phyloP scores from a whole-genome alignment of 1,140 invertebrate species.

The Sitobion miscanthi region DNA sequence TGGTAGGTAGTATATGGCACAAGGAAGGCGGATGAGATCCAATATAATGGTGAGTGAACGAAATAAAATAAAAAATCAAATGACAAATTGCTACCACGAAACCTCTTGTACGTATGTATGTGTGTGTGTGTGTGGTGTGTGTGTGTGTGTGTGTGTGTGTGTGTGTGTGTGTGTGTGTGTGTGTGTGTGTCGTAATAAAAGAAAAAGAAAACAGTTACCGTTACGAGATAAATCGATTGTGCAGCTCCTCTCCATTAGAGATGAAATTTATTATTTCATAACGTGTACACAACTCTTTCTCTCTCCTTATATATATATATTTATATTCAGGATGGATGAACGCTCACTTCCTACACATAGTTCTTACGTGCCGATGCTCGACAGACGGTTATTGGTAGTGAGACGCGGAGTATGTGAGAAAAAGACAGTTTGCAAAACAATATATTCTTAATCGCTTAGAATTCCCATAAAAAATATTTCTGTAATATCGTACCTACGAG shows the following conservation, averaged over 20 bases:
- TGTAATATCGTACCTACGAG: not conserved
- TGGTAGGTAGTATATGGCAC: not conserved
- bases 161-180: not conserved
- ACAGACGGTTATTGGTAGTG: not conserved
- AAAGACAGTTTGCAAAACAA: not conserved
- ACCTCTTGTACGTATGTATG: not conserved
- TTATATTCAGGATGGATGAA: not conserved
- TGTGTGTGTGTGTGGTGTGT: not conserved
- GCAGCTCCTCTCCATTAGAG: not conserved
- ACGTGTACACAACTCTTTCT: not conserved
- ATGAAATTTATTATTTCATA: slow-evolving; percentile 5
- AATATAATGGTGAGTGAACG: not conserved
- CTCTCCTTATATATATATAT: not conserved
- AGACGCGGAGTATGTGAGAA: not conserved
- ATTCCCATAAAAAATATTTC: not conserved
- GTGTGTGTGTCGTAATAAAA: not conserved
- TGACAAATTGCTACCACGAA: not conserved
- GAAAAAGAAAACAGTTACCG: not conserved
- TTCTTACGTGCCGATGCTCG: not conserved
- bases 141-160: not conserved
- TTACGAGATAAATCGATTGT: slow-evolving; percentile 20
- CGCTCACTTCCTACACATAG: not conserved
- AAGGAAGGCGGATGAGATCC: not conserved
- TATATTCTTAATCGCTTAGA: not conserved
- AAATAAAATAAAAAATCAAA: slow-evolving; percentile 24